These are phyloP conservation scores for Myripristis murdjan DNA, from an alignment of 2,797 vertebrate species.

Conservation along the genomic window DNA sequence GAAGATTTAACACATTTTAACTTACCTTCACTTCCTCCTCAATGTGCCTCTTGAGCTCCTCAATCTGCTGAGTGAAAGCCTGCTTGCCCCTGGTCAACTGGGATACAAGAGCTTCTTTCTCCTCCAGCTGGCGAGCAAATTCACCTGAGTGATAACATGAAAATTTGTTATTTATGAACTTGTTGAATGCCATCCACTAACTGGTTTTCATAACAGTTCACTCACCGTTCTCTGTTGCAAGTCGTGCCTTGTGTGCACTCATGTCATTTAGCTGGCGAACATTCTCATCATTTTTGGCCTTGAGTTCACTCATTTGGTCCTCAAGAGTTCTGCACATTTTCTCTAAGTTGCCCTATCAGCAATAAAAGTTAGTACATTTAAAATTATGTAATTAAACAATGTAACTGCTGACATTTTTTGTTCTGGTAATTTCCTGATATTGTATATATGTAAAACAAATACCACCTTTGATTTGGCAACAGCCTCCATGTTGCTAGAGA, in stretches of 20 bases:
- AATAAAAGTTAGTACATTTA: neutral
- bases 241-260: conserved; percentile 85
- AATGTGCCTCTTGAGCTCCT: conserved; percentile 91
- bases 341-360: conserved; percentile 88
- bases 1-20: neutral
- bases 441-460: too few species aligned
- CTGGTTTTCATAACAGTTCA: neutral
- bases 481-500: conserved; percentile 85
- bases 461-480: conserved; percentile 81
- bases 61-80: conserved; percentile 91
- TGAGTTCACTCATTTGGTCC: conserved; percentile 90
- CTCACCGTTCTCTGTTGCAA: conserved; percentile 89
- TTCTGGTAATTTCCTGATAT: too few species aligned
- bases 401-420: too few species aligned
- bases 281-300: conserved; percentile 89
- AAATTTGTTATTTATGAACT: neutral
- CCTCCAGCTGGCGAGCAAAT: conserved; percentile 88
- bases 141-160: conserved; percentile 73
- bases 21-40: conserved; percentile 84
- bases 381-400: neutral
- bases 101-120: conserved; percentile 90
- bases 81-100: conserved; percentile 91
- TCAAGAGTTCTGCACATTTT: conserved; percentile 90
- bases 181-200: neutral
- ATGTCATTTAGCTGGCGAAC: conserved; percentile 89